phyloP scores from a whole-genome alignment of 2,113 vertebrate genomes.

The Sphyrna mokarran region DNA sequence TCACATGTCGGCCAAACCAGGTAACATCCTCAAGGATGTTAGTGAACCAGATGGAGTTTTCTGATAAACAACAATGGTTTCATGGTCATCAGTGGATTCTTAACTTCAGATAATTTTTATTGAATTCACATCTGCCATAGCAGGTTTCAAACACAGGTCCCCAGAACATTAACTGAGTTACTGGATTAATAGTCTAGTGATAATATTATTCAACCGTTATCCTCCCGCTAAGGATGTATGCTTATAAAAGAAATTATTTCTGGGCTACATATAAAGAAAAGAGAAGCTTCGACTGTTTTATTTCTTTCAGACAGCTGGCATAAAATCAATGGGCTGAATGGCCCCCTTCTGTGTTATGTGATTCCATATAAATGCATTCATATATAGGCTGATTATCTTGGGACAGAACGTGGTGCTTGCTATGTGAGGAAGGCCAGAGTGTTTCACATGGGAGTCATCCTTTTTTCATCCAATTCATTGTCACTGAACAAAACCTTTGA shows the following conservation, averaged over 20 bases:
- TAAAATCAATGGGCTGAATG: not conserved
- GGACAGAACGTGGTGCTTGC: conserved; percentile 28
- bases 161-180: too few relatives aligned
- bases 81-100: too few relatives aligned
- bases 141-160: too few relatives aligned
- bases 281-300: not conserved
- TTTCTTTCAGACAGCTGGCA: not conserved
- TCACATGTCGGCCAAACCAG: too few relatives aligned
- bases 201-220: too few relatives aligned
- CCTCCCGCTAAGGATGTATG: too few relatives aligned
- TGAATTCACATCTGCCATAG: too few relatives aligned
- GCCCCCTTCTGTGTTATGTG: not conserved
- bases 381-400: conserved; percentile 33
- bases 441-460: conserved; percentile 39
- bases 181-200: too few relatives aligned
- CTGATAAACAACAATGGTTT: too few relatives aligned
- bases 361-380: not conserved
- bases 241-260: not conserved
- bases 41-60: too few relatives aligned
- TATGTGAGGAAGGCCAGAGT: conserved; percentile 39
- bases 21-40: too few relatives aligned
- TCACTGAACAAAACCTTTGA: conserved; percentile 29
- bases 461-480: conserved; percentile 32
- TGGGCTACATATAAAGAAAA: not conserved
- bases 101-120: too few relatives aligned